These are phyloP conservation scores for Pomatostomus ruficeps DNA, from an alignment of 2,113 vertebrate species.

Conservation along the genomic window DNA sequence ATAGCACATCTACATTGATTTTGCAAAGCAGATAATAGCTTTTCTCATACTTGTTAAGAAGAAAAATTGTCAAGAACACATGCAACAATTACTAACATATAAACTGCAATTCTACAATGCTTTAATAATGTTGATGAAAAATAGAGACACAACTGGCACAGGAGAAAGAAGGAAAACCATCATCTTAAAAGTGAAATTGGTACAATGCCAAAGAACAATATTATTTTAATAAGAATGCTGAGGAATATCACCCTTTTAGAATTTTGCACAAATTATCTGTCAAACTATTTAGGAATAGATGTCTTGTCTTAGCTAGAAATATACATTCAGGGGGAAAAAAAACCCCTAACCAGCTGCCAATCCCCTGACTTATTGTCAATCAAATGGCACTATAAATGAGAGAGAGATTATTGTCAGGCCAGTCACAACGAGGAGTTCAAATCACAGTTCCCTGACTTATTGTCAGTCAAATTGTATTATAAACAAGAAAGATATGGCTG, in stretches of 20 bases:
- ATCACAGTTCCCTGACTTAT: not conserved
- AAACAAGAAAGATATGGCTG: not conserved
- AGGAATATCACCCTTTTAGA: not conserved
- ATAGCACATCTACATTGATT: not conserved
- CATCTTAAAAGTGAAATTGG: not conserved
- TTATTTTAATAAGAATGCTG: not conserved
- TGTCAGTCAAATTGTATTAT: constrained; percentile 16
- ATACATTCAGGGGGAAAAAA: not conserved
- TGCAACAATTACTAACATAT: not conserved
- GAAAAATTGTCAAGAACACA: not conserved
- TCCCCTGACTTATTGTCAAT: constrained; percentile 11
- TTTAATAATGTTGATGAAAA: not conserved
- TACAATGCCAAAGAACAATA: not conserved
- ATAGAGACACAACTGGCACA: not conserved
- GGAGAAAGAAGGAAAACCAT: not conserved
- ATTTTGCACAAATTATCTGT: not conserved
- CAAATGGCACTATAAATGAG: not conserved
- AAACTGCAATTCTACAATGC: not conserved
- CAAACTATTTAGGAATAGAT: not conserved
- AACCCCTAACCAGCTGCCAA: not conserved
- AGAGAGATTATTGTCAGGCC: constrained; percentile 18
- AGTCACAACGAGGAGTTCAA: constrained; percentile 3
- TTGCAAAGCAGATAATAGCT: not conserved
- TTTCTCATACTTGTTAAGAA: not conserved
- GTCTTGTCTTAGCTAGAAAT: not conserved